Percentiles rank a stretch among this genome's conserved stretches.
Evolutionary conservation across 2,113 vertebrate genomes (phyloP).

Genomic region (Protobothrops flavoviridis): DNA sequence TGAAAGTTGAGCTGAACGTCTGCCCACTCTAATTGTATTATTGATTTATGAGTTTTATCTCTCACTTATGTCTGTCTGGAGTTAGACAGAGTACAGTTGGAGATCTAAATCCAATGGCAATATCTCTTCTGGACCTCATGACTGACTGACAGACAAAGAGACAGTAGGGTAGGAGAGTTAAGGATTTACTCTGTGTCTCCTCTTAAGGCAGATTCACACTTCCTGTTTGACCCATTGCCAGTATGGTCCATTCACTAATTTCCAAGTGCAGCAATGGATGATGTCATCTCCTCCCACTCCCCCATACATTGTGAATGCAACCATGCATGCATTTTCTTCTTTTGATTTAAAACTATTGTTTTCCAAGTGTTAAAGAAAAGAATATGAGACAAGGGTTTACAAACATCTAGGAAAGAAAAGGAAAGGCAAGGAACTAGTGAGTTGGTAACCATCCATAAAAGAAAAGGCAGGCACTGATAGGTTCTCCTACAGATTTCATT

Average conservation of each 20-base stretch:
- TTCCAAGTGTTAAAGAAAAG: background rate
- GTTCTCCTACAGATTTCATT: background rate
- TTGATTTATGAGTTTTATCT: background rate
- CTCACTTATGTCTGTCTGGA: background rate
- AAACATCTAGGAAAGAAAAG: background rate
- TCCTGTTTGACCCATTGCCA: background rate
- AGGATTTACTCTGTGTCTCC: background rate
- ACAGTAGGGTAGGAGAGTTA: background rate
- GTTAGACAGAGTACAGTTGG: background rate
- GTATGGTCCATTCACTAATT: background rate
- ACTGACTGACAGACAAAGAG: background rate
- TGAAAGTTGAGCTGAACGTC: background rate
- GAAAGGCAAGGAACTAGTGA: background rate
- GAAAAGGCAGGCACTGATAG: background rate
- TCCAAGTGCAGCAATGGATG: background rate
- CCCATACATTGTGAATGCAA: background rate
- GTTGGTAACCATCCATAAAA: background rate
- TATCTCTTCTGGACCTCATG: background rate
- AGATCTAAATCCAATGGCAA: background rate
- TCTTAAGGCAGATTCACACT: background rate
- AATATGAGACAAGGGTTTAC: background rate
- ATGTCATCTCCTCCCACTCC: background rate
- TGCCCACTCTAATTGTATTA: background rate
- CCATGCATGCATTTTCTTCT: background rate
- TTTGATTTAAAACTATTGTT: background rate